Base-by-base conservation (phyloP, 2,888 invertebrate genomes). In the Nemoura dubitans region DNA sequence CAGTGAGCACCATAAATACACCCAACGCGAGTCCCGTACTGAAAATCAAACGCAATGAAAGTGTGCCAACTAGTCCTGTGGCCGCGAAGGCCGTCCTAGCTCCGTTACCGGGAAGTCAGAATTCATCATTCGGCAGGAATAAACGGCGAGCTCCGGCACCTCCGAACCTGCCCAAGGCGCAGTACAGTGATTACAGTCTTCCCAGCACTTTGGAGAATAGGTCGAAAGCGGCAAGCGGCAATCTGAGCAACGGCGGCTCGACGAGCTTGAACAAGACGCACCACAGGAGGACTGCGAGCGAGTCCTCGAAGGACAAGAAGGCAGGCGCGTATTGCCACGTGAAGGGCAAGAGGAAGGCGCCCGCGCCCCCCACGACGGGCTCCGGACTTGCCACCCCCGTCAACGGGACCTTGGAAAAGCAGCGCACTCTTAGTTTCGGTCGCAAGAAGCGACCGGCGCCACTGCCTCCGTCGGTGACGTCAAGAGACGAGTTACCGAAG, bases 281-380 rank as follows among this genome's bases (percentile, higher is more conserved):
- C 59, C 92, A 93, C 88, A 92, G 94, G 80, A 92, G 94, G 89
- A 94, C 94, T 28, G 92, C 93, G n/a, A 95, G 94, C 90, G 95
- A 95, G 91, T 92, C 93, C 25, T 93, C 93, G 29, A 93, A 93
- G 88, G 93, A 93, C 87, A 93, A 93, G 83, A 93, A 93, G 88
- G 93, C 94, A 14, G 93, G 94, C 3, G 91, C 92, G 1, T 93
- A 92, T 89, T 91, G 92, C 29, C 95, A 96, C 92, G 96, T 96
- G 0, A 95, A 95, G 89, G 96, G 96, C 29, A 96, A 96, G 90
- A 92, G 96, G 85, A 94, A 94, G 90, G 96, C 96, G 0, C 96
- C 96, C 0, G 93, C 93, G 88, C 96, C 96, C 5, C 96, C 96
- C 26, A 14, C 25, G 0, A 90, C 89, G n/a, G 42, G 76, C 27